Base-by-base conservation (phyloP, 2,888 invertebrate species). In the Parnassius apollo region DNA sequence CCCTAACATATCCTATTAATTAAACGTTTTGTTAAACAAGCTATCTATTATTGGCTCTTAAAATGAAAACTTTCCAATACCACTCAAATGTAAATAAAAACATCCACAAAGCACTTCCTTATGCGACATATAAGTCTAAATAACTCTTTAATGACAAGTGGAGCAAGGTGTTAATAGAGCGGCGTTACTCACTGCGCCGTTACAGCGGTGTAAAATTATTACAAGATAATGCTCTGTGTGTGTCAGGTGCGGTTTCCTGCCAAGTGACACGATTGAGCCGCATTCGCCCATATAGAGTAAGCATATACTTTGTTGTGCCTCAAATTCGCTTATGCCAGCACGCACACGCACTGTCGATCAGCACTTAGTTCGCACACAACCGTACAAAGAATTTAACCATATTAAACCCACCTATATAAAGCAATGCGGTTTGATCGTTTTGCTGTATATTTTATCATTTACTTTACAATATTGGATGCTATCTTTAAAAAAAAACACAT, bases 241-340 rank as follows among this genome's bases (percentile, higher is more conserved):
- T 89, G 85, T 82, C 90, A 90, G 90, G 83, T 90, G 90, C 90
- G 88, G 90, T 75, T 90, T 89, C 90, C 89, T 88, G 88, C 89
- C 90, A 75, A 87, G 83, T 81, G 89, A 89, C 84, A 84, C 88
- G 82, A 88, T 88, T 85, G 88, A 90, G 83, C 88, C 88, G 78
- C 88, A 88, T 86, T 88, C 89, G 80, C 88, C 90, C 75, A 86
- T 89, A 83, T 90, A 89, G 86, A 88, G 90, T 90, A 89, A 90
- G 90, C 88, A 88, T 86, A 78, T 72, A 64, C 74, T 66, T 63
- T 69, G 71, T 72, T 75, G 71, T 69, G 64, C 59, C 59, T 55
- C 59, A 52, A 60, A 56, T 56, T 51, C 57, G 64, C 64, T 63
- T 59, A 51, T 67, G 64, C 74, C 71, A 73, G 73, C 73, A 73